phyloP scores from a whole-genome alignment of 2,888 invertebrate species.

The Syrphus vitripennis region DNA sequence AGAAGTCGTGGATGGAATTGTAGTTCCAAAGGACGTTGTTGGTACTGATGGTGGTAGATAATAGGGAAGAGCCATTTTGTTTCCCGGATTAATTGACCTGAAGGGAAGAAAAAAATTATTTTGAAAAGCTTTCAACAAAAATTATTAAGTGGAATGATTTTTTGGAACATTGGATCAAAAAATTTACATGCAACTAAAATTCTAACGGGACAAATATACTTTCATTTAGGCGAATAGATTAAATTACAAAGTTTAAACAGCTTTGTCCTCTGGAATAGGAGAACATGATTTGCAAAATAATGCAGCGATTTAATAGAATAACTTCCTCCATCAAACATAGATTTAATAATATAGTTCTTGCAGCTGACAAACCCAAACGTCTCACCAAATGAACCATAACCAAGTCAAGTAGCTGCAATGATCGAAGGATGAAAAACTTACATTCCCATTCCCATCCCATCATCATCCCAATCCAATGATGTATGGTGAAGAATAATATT shows the following conservation, averaged over 20 bases:
- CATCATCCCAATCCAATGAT: slow-evolving; percentile 1
- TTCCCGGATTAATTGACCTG: not conserved
- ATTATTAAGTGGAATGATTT: no score
- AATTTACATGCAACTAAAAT: no score
- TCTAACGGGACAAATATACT: no score
- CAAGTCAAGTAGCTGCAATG: slow-evolving; percentile 29
- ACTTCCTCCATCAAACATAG: not conserved
- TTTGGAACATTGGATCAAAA: no score
- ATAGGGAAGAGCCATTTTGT: not conserved
- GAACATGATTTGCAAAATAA: not conserved
- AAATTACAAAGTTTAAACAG: no score
- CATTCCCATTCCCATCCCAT: not conserved
- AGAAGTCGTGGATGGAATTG: not conserved
- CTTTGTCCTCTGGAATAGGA: no score
- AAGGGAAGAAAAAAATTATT: not conserved
- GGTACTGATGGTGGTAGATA: not conserved
- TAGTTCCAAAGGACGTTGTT: not conserved
- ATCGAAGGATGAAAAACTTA: slow-evolving; percentile 9
- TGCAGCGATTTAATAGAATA: not conserved
- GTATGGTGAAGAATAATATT: slow-evolving; percentile 8
- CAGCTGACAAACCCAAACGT: not conserved
- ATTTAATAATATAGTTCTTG: not conserved
- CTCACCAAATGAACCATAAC: slow-evolving; percentile 31
- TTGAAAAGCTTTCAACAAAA: not conserved
- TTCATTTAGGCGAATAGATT: no score